A percentile compares a stretch with the other conserved stretches of the same genome.
These are phyloP conservation scores for Tholera decimalis DNA, from an alignment of 2,888 invertebrate species.

Conservation along the genomic window DNA sequence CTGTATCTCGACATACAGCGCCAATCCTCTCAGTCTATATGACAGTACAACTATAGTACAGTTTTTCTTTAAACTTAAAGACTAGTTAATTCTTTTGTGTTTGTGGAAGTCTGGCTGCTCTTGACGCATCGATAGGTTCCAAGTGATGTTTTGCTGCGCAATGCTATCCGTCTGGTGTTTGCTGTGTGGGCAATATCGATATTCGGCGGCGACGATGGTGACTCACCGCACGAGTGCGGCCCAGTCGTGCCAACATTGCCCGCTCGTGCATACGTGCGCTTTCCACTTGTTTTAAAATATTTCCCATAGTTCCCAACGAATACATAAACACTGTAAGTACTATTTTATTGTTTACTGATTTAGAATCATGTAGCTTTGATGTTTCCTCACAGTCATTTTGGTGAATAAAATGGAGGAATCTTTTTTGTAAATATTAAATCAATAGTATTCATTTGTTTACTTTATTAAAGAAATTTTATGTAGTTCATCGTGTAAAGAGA, in stretches of 20 bases:
- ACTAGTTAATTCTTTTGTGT: constrained; percentile 19
- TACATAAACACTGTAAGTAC: constrained; percentile 65
- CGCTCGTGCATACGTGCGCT: constrained; percentile 72
- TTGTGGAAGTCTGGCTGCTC: neutral
- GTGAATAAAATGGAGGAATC: neutral
- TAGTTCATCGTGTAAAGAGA: neutral
- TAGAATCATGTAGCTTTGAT: neutral
- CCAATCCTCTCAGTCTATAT: no score
- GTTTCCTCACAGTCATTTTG: neutral
- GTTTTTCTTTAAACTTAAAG: no score
- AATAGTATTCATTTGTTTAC: constrained; percentile 28
- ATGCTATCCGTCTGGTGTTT: constrained; percentile 39
- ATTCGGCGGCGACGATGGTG: constrained; percentile 58
- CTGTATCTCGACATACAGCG: no score
- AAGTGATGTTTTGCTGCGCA: constrained; percentile 38
- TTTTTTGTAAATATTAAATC: constrained; percentile 3
- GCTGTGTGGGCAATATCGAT: constrained; percentile 66
- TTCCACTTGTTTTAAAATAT: constrained; percentile 62
- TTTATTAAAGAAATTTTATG: neutral
- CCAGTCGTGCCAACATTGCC: constrained; percentile 68
- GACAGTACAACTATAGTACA: no score
- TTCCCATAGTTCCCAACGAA: constrained; percentile 19
- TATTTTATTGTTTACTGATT: constrained; percentile 2
- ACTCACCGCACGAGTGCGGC: constrained; percentile 67
- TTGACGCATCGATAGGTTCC: constrained; percentile 25